Evolutionary conservation across 2,797 vertebrate species (phyloP).

Genomic region (Crocidura indochinensis): DNA sequence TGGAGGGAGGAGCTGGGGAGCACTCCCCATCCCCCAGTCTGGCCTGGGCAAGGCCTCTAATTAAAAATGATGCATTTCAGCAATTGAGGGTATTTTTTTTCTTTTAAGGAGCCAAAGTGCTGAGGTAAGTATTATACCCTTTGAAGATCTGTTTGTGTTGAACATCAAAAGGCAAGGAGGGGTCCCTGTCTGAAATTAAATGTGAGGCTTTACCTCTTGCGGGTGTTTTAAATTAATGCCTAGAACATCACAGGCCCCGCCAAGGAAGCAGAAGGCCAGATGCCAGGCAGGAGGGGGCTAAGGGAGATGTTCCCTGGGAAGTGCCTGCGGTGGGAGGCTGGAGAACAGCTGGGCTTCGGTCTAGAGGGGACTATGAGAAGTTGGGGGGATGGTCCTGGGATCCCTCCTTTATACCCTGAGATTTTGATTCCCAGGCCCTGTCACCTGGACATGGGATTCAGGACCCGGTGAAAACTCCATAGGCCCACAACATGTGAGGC

Average conservation of each 20-base stretch:
- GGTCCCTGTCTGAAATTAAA: slow-evolving; percentile 60
- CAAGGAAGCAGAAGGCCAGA: slow-evolving; percentile 24
- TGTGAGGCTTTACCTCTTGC: slow-evolving; percentile 50
- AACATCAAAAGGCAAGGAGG: slow-evolving; percentile 71
- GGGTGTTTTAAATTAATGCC: slow-evolving; percentile 62
- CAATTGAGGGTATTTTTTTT: not conserved
- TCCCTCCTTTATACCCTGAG: not conserved
- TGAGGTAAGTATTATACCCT: slow-evolving; percentile 51
- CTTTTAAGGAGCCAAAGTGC: not conserved
- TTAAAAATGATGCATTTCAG: slow-evolving; percentile 17
- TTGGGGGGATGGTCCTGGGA: too few species aligned
- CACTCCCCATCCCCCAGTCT: not conserved
- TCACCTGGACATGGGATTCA: not conserved
- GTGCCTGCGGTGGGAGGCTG: not conserved
- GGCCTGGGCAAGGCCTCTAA: slow-evolving; percentile 19
- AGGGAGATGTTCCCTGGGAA: not conserved
- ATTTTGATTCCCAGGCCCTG: not conserved
- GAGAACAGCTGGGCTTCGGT: too few species aligned
- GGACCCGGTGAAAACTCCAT: not conserved
- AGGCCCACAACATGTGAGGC: accelerated
- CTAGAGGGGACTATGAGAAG: not conserved
- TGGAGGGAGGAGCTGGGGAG: not conserved
- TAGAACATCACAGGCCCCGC: slow-evolving; percentile 2
- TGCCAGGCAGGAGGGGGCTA: not conserved
- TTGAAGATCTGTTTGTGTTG: slow-evolving; percentile 66